Evolutionary conservation across 2,888 invertebrate genomes (phyloP).

Genomic region (Lasioglossum morio): DNA sequence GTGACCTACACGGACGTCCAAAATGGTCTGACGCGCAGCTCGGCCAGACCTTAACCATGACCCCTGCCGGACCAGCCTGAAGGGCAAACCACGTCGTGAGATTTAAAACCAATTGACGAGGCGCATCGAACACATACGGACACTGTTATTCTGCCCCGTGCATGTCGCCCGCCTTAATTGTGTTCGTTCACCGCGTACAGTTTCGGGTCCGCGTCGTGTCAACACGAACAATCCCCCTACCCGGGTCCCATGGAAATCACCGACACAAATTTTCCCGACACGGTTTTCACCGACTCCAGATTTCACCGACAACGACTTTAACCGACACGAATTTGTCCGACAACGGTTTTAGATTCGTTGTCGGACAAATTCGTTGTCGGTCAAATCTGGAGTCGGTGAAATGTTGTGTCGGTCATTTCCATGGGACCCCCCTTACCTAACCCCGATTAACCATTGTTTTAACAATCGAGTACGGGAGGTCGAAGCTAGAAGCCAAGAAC

Average conservation of each 20-base stretch:
- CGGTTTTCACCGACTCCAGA: too few species aligned
- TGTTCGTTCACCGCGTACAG: conserved; percentile 4
- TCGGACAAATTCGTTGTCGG: too few species aligned
- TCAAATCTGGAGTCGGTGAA: too few species aligned
- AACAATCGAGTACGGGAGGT: too few species aligned
- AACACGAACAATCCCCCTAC: neutral
- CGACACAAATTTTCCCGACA: too few species aligned
- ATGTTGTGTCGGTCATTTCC: too few species aligned
- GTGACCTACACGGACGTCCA: conserved; percentile 74
- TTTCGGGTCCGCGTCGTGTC: conserved; percentile 10
- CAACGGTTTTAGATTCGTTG: too few species aligned
- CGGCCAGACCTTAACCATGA: conserved; percentile 72
- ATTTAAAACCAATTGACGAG: conserved; percentile 63
- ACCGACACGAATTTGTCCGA: too few species aligned
- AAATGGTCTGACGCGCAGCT: conserved; percentile 71
- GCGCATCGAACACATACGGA: conserved; percentile 35
- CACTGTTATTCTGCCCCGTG: conserved; percentile 45
- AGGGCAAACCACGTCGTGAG: conserved; percentile 61
- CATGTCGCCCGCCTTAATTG: conserved; percentile 29
- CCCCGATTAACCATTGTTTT: neutral
- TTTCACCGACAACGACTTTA: too few species aligned
- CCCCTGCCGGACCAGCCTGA: conserved; percentile 58
- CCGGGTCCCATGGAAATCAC: too few species aligned
- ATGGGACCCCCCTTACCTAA: too few species aligned
- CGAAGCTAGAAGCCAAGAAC: too few species aligned